phyloP scores from a whole-genome alignment of 1,140 invertebrate species.

The Trissolcus basalis region DNA sequence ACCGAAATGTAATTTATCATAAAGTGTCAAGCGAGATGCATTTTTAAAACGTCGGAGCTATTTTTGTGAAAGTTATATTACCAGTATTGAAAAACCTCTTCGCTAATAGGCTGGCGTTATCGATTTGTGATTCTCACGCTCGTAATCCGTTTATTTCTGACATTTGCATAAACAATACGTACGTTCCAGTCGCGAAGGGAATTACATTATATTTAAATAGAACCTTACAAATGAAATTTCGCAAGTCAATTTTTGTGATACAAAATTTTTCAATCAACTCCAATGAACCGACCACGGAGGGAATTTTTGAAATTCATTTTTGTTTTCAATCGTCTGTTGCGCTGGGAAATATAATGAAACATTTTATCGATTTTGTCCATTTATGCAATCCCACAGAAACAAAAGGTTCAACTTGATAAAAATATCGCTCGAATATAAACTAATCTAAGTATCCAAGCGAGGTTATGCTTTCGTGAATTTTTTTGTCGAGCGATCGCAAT shows the following conservation, averaged over 20 bases:
- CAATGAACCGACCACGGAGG: too few relatives aligned
- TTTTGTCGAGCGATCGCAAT: conserved; percentile 39
- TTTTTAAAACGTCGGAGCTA: conserved; percentile 36
- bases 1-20: conserved; percentile 48
- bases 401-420: too few relatives aligned
- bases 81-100: conserved; percentile 19
- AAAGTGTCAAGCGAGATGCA: conserved; percentile 34
- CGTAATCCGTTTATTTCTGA: not conserved
- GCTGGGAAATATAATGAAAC: too few relatives aligned
- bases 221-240: too few relatives aligned
- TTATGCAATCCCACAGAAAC: too few relatives aligned
- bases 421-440: conserved; percentile 27
- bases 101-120: conserved; percentile 16
- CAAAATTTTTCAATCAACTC: too few relatives aligned
- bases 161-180: conserved; percentile 39
- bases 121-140: conserved; percentile 2
- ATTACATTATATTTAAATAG: too few relatives aligned
- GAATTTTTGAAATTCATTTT: too few relatives aligned
- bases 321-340: too few relatives aligned
- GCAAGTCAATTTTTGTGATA: not conserved
- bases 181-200: too few relatives aligned
- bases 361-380: too few relatives aligned
- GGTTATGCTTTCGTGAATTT: conserved; percentile 17
- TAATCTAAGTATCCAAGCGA: conserved; percentile 42
- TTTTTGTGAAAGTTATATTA: conserved; percentile 42